Conservation (phyloP, 2,888 invertebrate species). For the Acanthopleura granulata region DNA sequence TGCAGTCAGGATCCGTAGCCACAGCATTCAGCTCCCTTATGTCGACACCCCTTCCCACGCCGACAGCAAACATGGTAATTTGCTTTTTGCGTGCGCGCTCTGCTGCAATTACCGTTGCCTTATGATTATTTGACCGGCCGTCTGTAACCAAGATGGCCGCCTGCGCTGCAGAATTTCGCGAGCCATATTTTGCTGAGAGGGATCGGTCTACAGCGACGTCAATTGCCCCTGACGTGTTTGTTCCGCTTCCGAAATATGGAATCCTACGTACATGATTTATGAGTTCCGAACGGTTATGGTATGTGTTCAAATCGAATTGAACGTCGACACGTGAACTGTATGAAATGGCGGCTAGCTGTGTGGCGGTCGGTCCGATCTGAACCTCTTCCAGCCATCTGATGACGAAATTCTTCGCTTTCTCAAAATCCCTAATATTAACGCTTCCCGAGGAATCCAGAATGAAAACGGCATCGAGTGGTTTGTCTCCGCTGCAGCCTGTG, state of each 20-base stretch:
- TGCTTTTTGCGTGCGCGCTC: neutral
- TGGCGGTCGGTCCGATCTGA: slow-evolving; percentile 59
- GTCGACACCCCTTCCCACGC: neutral
- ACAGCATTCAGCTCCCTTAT: slow-evolving; percentile 36
- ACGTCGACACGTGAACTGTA: slow-evolving; percentile 63
- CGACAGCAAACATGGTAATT: slow-evolving; percentile 12
- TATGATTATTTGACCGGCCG: neutral
- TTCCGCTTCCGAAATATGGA: slow-evolving; percentile 24
- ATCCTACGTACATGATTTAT: slow-evolving; percentile 17
- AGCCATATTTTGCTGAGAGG: neutral
- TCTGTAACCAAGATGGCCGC: slow-evolving; percentile 15
- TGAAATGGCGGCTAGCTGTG: slow-evolving; percentile 65
- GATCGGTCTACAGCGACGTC: neutral
- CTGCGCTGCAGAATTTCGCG: neutral
- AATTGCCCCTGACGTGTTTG: slow-evolving; percentile 33
- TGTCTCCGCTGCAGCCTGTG: slow-evolving; percentile 29
- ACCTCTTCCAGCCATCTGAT: slow-evolving; percentile 59
- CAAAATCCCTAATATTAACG: slow-evolving; percentile 61
- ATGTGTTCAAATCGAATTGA: slow-evolving; percentile 54
- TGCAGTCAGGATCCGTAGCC: slow-evolving; percentile 43
- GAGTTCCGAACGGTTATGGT: slow-evolving; percentile 29
- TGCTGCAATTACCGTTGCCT: neutral
- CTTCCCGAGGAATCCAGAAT: slow-evolving; percentile 69
- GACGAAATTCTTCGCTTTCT: slow-evolving; percentile 57
- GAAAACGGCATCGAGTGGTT: slow-evolving; percentile 66